These are phyloP conservation scores for Temnothorax ravouxi DNA, from an alignment of 2,888 invertebrate species.

Conservation along the genomic window DNA sequence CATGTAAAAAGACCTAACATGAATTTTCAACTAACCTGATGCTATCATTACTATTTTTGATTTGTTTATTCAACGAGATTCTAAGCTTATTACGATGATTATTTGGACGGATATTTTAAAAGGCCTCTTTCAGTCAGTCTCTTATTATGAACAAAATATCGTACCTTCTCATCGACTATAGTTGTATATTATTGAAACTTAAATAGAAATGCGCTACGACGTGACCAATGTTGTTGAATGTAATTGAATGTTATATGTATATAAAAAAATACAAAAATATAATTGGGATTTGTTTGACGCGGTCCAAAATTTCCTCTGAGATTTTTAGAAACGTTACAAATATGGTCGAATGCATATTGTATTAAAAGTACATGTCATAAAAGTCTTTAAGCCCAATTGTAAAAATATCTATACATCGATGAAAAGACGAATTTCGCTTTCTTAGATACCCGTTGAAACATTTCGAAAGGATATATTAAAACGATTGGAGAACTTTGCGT, in stretches of 20 bases:
- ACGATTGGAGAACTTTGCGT: background rate
- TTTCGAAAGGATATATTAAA: slow-evolving; percentile 1
- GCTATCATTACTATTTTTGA: slow-evolving; percentile 19
- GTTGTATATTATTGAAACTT: slow-evolving; percentile 64
- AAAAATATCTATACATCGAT: background rate
- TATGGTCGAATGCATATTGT: background rate
- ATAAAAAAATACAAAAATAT: background rate
- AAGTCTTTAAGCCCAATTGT: background rate
- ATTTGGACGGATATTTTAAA: slow-evolving; percentile 80
- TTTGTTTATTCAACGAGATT: slow-evolving; percentile 10
- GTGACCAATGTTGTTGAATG: background rate
- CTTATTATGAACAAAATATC: slow-evolving; percentile 67
- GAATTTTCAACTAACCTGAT: slow-evolving; percentile 34
- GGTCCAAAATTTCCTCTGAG: background rate
- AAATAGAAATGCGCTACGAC: slow-evolving; percentile 45
- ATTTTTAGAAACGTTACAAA: slow-evolving; percentile 4
- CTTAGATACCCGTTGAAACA: background rate
- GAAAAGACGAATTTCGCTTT: slow-evolving; percentile 16
- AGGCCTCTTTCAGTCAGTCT: slow-evolving; percentile 83
- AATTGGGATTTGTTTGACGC: background rate
- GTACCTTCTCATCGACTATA: slow-evolving; percentile 35
- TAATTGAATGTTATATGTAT: background rate
- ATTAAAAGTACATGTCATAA: slow-evolving; percentile 1
- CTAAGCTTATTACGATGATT: slow-evolving; percentile 5
- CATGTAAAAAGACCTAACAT: slow-evolving; percentile 11